Base-by-base conservation (phyloP, 1,140 invertebrate species). In the Philopotamus ludificatus region DNA sequence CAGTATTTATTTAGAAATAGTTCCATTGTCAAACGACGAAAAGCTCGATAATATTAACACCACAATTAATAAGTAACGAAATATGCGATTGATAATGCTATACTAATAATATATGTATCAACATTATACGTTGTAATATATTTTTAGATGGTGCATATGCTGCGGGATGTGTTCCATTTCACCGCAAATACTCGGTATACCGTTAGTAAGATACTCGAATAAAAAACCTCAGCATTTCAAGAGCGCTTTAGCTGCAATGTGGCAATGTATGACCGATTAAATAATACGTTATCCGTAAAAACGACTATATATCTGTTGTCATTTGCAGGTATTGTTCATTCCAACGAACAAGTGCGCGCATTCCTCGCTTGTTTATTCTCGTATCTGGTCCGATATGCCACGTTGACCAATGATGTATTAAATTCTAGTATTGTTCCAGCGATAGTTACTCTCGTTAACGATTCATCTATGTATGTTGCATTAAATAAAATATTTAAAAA, bases 371-470 rank as follows among this genome's bases (percentile, higher is more conserved):
- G 44, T n/a, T 55, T 70, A 20, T 63, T 70, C 9, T 25, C 50
- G 3, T 70, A 70, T 63, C 45, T 70, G 41, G 47, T 70, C 28
- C 71, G 85, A n/a, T 79, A 88, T 63, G 75, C 79, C 18, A 76
- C 78, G 41, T 73, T 86, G 25, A 77, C 80, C 50, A 85, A 88
- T 66, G 77, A 73, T 62, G 72, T 87, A 26, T 76, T 86, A 1
- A 81, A 82, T 8, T 74, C 82, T 1, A 78, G 83, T 70, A 81
- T 89, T 41, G 81, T 86, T 41, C 87, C 87, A 41, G 87, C 87
- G 15, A 81, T 89, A 39, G 82, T 89, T 44, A 89, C 87, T 1
- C 74, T 90, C 1, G 85, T 86, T 18, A 86, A 79, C 74, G 87
- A 90, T 74, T 75, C 82, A 51, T 85, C 89, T 71, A 74, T 85